Conservation (phyloP, 2,113 vertebrate genomes). For the Urocolius indicus region DNA sequence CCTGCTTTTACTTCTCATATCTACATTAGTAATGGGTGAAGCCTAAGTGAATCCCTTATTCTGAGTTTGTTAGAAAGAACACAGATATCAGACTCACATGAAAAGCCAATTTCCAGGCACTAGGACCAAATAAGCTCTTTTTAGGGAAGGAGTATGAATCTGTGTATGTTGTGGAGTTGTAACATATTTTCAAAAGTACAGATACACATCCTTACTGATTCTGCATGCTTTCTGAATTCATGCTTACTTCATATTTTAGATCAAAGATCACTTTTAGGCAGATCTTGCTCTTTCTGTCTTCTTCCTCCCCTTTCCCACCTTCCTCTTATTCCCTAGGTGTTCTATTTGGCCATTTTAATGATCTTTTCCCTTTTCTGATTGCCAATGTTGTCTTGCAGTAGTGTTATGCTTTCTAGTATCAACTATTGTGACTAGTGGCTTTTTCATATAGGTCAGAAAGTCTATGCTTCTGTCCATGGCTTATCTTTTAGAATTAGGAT, state of each 20-base stretch:
- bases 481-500: neutral
- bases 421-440: neutral
- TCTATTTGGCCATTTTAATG: neutral
- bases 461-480: neutral
- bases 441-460: neutral
- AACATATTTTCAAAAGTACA: neutral
- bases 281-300: neutral
- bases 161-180: neutral
- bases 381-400: neutral
- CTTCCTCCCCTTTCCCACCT: neutral
- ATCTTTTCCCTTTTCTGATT: neutral
- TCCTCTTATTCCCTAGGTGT: neutral
- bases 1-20: neutral
- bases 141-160: neutral
- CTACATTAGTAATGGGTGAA: neutral
- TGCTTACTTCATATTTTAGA: neutral
- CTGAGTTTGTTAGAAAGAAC: neutral
- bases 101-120: neutral
- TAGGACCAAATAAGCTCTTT: neutral
- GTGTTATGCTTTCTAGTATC: neutral
- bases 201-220: neutral
- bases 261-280: neutral
- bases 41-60: neutral
- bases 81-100: fast-evolving
- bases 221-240: neutral